Percentiles rank a stretch among this genome's conserved stretches.
These are phyloP conservation scores for Drosophila melanica DNA, from an alignment of 1,140 invertebrate genomes.

Conservation along the genomic window DNA sequence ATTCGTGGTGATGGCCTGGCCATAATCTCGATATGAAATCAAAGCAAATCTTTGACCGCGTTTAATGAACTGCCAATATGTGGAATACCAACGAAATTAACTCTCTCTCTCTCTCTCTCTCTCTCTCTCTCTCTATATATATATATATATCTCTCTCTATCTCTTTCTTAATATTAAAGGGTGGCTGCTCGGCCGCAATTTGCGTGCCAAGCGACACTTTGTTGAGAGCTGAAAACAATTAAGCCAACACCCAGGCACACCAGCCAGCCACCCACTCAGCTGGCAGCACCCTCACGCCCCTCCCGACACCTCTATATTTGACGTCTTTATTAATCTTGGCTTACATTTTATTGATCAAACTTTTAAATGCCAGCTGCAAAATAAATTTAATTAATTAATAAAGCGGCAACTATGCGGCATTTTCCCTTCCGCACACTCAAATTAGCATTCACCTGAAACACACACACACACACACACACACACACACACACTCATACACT, in stretches of 20 bases:
- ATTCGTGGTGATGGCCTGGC: slow-evolving; percentile 21
- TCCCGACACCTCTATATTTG: not conserved
- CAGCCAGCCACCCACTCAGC: slow-evolving; percentile 3
- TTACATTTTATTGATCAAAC: slow-evolving; percentile 74
- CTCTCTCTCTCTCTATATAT: too few species aligned
- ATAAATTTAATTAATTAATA: slow-evolving; percentile 72
- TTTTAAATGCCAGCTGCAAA: slow-evolving; percentile 58
- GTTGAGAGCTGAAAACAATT: slow-evolving; percentile 58
- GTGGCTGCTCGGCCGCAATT: slow-evolving; percentile 41
- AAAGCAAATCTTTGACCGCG: slow-evolving; percentile 23
- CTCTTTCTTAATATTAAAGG: slow-evolving; percentile 7
- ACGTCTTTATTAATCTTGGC: slow-evolving; percentile 65
- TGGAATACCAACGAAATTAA: slow-evolving; percentile 15
- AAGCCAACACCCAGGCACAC: slow-evolving; percentile 56
- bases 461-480: slow-evolving; percentile 3
- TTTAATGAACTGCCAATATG: slow-evolving; percentile 71
- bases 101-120: too few species aligned
- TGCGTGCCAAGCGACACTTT: slow-evolving; percentile 75
- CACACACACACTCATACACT: slow-evolving; percentile 22
- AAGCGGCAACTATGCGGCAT: slow-evolving; percentile 49
- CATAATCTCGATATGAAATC: slow-evolving; percentile 54
- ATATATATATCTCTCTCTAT: too few species aligned
- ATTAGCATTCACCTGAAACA: slow-evolving; percentile 45
- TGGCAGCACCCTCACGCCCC: too few species aligned
- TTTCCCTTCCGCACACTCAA: slow-evolving; percentile 15